These are phyloP conservation scores for Agonopterix alstromeriana DNA, from an alignment of 2,888 invertebrate genomes.

Conservation along the genomic window DNA sequence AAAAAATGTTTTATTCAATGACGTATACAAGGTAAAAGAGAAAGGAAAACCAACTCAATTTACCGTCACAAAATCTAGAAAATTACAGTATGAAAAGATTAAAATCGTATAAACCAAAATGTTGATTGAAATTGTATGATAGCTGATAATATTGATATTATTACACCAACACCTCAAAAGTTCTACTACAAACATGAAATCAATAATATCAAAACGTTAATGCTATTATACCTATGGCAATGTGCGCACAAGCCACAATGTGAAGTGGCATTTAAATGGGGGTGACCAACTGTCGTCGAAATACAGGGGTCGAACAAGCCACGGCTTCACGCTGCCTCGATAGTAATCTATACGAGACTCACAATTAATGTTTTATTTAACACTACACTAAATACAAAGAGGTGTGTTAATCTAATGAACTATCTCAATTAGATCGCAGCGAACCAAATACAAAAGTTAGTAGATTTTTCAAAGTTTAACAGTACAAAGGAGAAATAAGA, in stretches of 20 bases:
- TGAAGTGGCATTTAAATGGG: constrained; percentile 72
- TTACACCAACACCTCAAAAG: not conserved
- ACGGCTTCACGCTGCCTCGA: constrained; percentile 65
- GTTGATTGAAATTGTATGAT: no score
- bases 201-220: constrained; percentile 51
- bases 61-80: no score
- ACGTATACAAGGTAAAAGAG: no score
- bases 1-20: no score
- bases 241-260: constrained; percentile 72
- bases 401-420: constrained; percentile 19
- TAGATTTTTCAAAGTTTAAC: not conserved
- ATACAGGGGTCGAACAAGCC: constrained; percentile 60
- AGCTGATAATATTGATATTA: no score
- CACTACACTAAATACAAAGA: constrained; percentile 41
- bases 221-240: constrained; percentile 47
- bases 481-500: not conserved
- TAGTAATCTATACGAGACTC: constrained; percentile 68
- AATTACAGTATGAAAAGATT: no score
- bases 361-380: constrained; percentile 67
- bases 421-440: constrained; percentile 14
- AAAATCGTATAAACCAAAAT: no score
- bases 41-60: no score
- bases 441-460: constrained; percentile 10
- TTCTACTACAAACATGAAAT: constrained; percentile 25
- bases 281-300: constrained; percentile 75